Conservation (phyloP, 2,113 vertebrate species). For the Bos indicus region DNA sequence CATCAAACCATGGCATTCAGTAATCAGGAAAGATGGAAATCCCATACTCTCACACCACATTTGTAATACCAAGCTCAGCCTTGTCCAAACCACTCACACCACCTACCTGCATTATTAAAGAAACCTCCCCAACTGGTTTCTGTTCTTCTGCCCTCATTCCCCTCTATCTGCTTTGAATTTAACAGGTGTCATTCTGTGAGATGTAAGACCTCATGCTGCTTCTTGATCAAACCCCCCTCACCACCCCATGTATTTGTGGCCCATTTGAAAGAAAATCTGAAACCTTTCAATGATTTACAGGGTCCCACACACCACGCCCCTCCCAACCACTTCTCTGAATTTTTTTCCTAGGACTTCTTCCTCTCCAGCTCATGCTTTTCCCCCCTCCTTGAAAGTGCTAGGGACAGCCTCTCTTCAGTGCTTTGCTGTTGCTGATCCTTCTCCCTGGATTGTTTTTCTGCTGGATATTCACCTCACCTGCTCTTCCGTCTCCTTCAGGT, state of each 20-base stretch:
- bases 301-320: rapidly evolving
- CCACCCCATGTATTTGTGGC: not conserved
- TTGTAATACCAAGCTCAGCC: not conserved
- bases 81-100: not conserved
- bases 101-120: not conserved
- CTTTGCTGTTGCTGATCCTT: not conserved
- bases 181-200: not conserved
- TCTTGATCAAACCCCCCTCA: not conserved
- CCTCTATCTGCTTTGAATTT: not conserved
- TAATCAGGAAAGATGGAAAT: not conserved
- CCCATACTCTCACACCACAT: not conserved
- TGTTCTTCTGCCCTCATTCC: not conserved
- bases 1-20: not conserved
- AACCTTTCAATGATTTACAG: not conserved
- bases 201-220: not conserved
- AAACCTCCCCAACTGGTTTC: not conserved
- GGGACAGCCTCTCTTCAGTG: not conserved
- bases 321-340: not conserved
- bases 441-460: not conserved
- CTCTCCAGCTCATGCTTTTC: not conserved
- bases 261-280: not conserved
- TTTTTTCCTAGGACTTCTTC: not conserved
- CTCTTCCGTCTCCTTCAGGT: not conserved
- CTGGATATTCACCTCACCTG: rapidly evolving
- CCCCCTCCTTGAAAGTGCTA: not conserved